These are phyloP conservation scores for Ctenoplectra terminalis DNA, from an alignment of 1,140 invertebrate genomes.

Conservation along the genomic window DNA sequence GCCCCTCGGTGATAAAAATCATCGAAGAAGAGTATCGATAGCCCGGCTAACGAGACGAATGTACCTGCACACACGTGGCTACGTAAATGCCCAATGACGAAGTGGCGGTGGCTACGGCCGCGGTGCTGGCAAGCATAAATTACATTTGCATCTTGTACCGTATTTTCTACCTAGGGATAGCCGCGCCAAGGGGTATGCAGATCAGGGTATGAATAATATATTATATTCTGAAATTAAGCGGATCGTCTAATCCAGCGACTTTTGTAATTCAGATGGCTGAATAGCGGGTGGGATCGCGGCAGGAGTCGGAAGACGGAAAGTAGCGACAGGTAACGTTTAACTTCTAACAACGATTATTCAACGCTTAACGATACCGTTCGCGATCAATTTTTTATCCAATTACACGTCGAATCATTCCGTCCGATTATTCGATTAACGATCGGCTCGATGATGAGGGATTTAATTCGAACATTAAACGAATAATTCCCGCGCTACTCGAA, in stretches of 20 bases:
- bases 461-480: slow-evolving; percentile 18
- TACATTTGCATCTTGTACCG: slow-evolving; percentile 50
- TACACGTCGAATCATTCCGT: slow-evolving; percentile 1
- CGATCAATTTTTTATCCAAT: neutral
- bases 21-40: slow-evolving; percentile 26
- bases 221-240: slow-evolving; percentile 45
- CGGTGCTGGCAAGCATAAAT: slow-evolving; percentile 34
- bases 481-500: neutral
- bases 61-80: too few relatives aligned
- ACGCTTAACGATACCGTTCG: neutral
- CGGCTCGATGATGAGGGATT: neutral
- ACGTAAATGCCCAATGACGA: neutral
- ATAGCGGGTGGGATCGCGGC: neutral
- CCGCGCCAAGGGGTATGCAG: slow-evolving; percentile 37
- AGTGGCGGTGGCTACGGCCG: neutral
- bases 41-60: slow-evolving; percentile 10
- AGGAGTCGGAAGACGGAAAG: too few relatives aligned
- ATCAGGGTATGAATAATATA: slow-evolving; percentile 47
- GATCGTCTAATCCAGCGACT: slow-evolving; percentile 40
- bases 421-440: neutral
- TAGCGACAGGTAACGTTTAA: neutral
- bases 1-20: slow-evolving; percentile 39
- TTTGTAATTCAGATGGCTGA: slow-evolving; percentile 41
- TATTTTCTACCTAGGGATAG: slow-evolving; percentile 40
- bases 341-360: slow-evolving; percentile 5